Evolutionary conservation across 1,140 invertebrate species (phyloP), one percentile per base, ranked within the genome.

Genomic region (Brachystomella parvula): DNA sequence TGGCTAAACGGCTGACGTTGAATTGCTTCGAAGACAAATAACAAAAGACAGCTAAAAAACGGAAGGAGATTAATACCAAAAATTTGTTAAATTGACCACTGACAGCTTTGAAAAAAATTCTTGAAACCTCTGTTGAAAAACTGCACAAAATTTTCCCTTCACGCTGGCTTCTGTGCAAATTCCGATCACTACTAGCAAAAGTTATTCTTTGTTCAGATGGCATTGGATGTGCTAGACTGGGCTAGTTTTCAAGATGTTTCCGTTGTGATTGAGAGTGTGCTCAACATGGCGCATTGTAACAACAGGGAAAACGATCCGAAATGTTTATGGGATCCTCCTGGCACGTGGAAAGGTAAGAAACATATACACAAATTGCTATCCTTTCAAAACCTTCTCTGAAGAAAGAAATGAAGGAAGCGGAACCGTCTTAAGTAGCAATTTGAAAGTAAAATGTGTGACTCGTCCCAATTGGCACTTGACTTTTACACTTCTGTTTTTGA

Each of bases 211-310:
- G 70, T 74, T 28, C 72, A 88, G 85, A 89, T 94, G 82, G 92
- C 92, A 61, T 86, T 96, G 60, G 92, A 96, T 76, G 84, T 94
- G 0, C 79, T 96, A 63, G 90, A 94, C 72, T 96, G 93, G 94
- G 77, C 77, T 53, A 88, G 87, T 77, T 90, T 73, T 33, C 63
- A 19, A 53, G 72, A 73, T 47, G 69, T 71, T 9, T 65, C 65
- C 17, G 71, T 67, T 47, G 67, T 73, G 58, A 66, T 71, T 62
- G 69, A 71, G 35, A 69, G 63, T 61, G 67, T 69, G 64, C 57
- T 73, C 2, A 64, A 57, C 56, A 33, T 62, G 24, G 64, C 67
- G 29, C 65, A 71, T n/a, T 69, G 49, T 24, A 44, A 70, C 33
- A 73, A 70, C 59, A n/a, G 72, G 69, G 33, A 73, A 73, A 66